phyloP scores from a whole-genome alignment of 23 tunicate species.

The Ascidia mentula region DNA sequence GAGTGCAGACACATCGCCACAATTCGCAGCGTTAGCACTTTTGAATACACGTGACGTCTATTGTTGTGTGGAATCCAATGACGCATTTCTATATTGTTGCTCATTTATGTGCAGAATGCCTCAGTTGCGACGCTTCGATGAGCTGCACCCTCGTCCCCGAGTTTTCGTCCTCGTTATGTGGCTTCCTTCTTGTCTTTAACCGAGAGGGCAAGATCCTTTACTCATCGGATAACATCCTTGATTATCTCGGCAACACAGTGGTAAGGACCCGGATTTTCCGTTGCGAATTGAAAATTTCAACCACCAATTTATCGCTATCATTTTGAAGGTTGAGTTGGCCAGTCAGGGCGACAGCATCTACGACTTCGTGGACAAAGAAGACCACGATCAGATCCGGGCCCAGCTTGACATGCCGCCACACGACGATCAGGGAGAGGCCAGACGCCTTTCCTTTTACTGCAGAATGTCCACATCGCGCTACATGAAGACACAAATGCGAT shows the following conservation, averaged over 20 bases:
- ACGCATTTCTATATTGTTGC: no score
- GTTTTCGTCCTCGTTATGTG: conserved; percentile 75
- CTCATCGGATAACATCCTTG: conserved; percentile 91
- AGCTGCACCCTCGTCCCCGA: conserved; percentile 75
- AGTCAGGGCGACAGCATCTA: conserved; percentile 97
- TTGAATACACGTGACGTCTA: no score
- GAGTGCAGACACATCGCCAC: no score
- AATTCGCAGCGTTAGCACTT: no score
- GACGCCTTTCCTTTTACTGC: conserved; percentile 87
- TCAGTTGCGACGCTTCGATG: conserved; percentile 63
- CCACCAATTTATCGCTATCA: no score
- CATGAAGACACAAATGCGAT: conserved; percentile 97
- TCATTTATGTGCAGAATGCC: conserved; percentile 75
- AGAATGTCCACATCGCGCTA: conserved; percentile 93
- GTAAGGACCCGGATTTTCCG: no score
- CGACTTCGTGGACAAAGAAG: conserved; percentile 95
- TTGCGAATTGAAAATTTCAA: no score
- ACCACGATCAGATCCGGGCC: conserved; percentile 91
- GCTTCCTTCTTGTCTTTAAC: conserved; percentile 91
- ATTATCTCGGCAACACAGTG: conserved; percentile 98
- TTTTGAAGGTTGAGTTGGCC: conserved; percentile 86
- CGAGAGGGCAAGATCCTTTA: conserved; percentile 86
- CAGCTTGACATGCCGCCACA: conserved; percentile 87
- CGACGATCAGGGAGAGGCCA: conserved; percentile 61
- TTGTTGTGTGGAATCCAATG: no score